phyloP scores from a whole-genome alignment of 2,888 invertebrate species.

The Parelbella ahira region DNA sequence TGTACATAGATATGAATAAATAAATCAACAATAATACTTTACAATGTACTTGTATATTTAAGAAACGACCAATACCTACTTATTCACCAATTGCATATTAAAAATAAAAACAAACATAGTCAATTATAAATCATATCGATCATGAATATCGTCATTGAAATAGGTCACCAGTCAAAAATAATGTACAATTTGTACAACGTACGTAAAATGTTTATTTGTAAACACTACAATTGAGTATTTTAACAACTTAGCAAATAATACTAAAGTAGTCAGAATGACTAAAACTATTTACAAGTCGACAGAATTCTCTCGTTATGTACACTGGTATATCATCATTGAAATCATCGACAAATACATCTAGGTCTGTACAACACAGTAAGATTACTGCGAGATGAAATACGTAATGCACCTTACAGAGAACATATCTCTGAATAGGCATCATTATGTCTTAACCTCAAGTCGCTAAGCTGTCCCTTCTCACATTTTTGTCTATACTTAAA shows the following conservation, averaged over 20 bases:
- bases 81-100: too few relatives aligned
- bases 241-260: slow-evolving; percentile 48
- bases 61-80: too few relatives aligned
- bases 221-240: slow-evolving; percentile 65
- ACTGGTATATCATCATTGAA: slow-evolving; percentile 35
- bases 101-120: too few relatives aligned
- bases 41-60: too few relatives aligned
- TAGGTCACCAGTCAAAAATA: slow-evolving; percentile 24
- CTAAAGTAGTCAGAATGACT: slow-evolving; percentile 38
- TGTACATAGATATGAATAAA: too few relatives aligned
- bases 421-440: slow-evolving; percentile 27
- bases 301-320: slow-evolving; percentile 36
- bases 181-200: slow-evolving; percentile 38
- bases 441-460: slow-evolving; percentile 53
- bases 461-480: slow-evolving; percentile 62
- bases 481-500: slow-evolving; percentile 58
- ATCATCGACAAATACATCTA: slow-evolving; percentile 19
- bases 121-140: too few relatives aligned
- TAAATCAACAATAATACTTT: too few relatives aligned
- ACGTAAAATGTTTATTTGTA: slow-evolving; percentile 51
- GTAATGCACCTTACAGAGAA: slow-evolving; percentile 28
- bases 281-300: slow-evolving; percentile 59
- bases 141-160: slow-evolving; percentile 16
- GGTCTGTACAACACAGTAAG: slow-evolving; percentile 26
- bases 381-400: slow-evolving; percentile 20